phyloP scores from a whole-genome alignment of 1,140 invertebrate genomes.

The Mamestra configurata region DNA sequence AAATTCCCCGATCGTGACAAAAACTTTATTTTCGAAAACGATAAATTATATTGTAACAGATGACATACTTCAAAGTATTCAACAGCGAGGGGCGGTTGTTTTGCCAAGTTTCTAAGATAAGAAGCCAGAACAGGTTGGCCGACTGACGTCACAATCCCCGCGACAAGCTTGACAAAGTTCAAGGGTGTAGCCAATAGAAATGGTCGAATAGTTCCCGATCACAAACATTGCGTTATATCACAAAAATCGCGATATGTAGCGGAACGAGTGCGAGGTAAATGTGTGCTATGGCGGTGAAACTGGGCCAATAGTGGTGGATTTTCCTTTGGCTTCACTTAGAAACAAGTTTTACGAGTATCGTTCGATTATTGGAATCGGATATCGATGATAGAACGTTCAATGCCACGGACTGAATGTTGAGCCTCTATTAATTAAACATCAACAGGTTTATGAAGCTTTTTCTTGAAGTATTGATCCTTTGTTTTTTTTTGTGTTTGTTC shows the following conservation, averaged over 20 bases:
- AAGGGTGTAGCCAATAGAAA: slow-evolving; percentile 54
- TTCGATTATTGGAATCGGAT: slow-evolving; percentile 51
- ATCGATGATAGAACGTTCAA: slow-evolving; percentile 46
- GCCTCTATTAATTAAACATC: slow-evolving; percentile 37
- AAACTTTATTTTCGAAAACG: slow-evolving; percentile 32
- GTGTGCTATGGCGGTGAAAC: slow-evolving; percentile 48
- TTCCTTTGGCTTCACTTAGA: slow-evolving; percentile 49
- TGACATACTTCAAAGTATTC: slow-evolving; percentile 38
- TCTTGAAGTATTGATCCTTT: slow-evolving; percentile 14
- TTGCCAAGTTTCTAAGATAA: slow-evolving; percentile 49
- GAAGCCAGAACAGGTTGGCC: slow-evolving; percentile 24
- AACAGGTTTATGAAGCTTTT: slow-evolving; percentile 31
- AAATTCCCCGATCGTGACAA: background rate
- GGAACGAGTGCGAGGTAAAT: slow-evolving; percentile 1
- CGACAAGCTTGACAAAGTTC: slow-evolving; percentile 54
- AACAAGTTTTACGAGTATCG: slow-evolving; percentile 54
- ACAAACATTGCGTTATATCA: slow-evolving; percentile 11
- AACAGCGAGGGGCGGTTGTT: slow-evolving; percentile 25
- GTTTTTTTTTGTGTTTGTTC: background rate
- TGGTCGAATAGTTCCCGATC: slow-evolving; percentile 12
- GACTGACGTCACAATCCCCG: slow-evolving; percentile 30
- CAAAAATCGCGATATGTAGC: slow-evolving; percentile 25
- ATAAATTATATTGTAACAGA: slow-evolving; percentile 47
- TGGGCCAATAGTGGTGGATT: slow-evolving; percentile 52
- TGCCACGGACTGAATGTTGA: slow-evolving; percentile 22